These are phyloP conservation scores for Nautilus pompilius DNA, from an alignment of 1,140 invertebrate species.

Conservation along the genomic window DNA sequence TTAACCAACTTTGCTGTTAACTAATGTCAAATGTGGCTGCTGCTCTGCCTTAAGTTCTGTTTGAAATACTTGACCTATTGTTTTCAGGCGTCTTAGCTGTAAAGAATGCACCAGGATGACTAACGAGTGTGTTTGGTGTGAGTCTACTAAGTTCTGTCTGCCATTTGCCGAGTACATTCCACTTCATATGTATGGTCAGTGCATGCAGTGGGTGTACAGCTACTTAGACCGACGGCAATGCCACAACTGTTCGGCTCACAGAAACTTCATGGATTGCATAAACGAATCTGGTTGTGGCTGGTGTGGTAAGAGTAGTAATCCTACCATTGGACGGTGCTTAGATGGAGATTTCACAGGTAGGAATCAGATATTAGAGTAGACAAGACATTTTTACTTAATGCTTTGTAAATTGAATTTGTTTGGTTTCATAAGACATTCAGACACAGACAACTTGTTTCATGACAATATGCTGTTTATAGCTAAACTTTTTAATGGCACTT, in stretches of 20 bases:
- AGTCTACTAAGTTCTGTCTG: constrained; percentile 84
- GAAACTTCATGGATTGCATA: constrained; percentile 78
- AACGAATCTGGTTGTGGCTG: constrained; percentile 85
- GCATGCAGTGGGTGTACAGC: constrained; percentile 84
- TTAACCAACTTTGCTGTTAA: too few relatives aligned
- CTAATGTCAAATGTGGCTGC: too few relatives aligned
- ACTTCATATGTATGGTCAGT: constrained; percentile 88
- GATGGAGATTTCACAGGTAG: constrained; percentile 58
- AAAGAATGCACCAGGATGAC: constrained; percentile 77
- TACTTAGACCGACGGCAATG: constrained; percentile 58
- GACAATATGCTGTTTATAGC: too few relatives aligned
- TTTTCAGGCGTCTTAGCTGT: constrained; percentile 67
- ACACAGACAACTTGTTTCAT: too few relatives aligned
- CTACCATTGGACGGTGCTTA: constrained; percentile 70
- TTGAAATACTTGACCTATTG: too few relatives aligned
- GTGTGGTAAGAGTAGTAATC: constrained; percentile 86
- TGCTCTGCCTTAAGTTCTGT: too few relatives aligned
- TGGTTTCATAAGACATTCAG: too few relatives aligned
- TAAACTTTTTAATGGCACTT: too few relatives aligned
- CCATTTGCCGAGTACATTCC: constrained; percentile 92
- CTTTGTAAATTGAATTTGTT: too few relatives aligned
- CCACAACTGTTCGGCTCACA: constrained; percentile 73
- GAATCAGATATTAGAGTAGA: too few relatives aligned
- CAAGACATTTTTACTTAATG: too few relatives aligned
- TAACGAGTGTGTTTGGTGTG: constrained; percentile 92